A percentile compares a stretch with the other conserved stretches of the same genome.
These are phyloP conservation scores for Silvanus unidentatus DNA, from an alignment of 2,888 invertebrate species.

Conservation along the genomic window DNA sequence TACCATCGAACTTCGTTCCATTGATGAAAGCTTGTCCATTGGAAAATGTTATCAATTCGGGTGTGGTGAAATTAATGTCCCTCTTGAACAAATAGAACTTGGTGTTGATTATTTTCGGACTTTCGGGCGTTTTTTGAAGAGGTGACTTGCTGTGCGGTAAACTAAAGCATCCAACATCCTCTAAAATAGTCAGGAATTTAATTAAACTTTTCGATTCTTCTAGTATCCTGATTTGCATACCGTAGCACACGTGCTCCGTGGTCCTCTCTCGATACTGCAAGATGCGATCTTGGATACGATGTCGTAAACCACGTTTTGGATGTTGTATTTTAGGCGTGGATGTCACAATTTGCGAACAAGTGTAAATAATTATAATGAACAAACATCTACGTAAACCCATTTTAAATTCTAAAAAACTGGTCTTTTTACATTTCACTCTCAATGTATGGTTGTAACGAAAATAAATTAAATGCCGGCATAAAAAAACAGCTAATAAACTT, in stretches of 20 bases:
- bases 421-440: no score
- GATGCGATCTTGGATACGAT: constrained; percentile 29
- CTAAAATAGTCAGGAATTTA: constrained; percentile 37
- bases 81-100: constrained; percentile 51
- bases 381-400: no score
- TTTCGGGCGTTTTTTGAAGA: constrained; percentile 52
- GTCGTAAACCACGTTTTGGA: background rate
- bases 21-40: constrained; percentile 46
- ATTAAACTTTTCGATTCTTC: no score
- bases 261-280: constrained; percentile 29
- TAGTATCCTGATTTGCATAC: constrained; percentile 15
- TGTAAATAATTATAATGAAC: no score
- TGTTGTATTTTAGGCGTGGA: no score
- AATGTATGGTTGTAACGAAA: no score
- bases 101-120: constrained; percentile 50
- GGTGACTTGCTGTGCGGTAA: constrained; percentile 48
- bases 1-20: constrained; percentile 46
- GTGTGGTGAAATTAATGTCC: constrained; percentile 38
- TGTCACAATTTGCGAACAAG: no score
- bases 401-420: no score
- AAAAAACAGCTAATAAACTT: no score
- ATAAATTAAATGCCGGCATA: no score
- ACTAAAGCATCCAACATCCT: constrained; percentile 53
- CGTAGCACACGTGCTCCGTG: constrained; percentile 35
- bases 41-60: constrained; percentile 47